Evolutionary conservation across 2,888 invertebrate species (phyloP).

Genomic region (Drosophila borborema): DNA sequence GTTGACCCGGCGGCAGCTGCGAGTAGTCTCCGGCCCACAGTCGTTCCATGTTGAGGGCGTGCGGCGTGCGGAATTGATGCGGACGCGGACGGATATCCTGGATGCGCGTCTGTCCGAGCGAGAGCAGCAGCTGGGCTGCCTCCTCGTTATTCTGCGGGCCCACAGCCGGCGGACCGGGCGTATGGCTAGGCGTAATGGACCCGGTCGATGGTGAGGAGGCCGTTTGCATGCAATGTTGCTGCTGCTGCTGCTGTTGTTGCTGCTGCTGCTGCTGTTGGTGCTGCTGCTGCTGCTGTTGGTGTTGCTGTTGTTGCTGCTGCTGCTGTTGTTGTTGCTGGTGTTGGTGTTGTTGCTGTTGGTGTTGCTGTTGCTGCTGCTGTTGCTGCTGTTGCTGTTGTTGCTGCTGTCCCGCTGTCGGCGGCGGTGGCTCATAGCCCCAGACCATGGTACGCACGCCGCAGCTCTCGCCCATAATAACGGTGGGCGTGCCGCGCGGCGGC

Average conservation of each 20-base stretch:
- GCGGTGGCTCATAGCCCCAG: conserved; percentile 87
- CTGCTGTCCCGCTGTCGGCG: conserved; percentile 74
- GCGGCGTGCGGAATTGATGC: conserved; percentile 86
- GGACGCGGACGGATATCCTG: conserved; percentile 85
- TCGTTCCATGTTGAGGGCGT: conserved; percentile 95
- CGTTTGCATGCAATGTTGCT: conserved; percentile 79
- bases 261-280: conserved; percentile 54
- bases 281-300: conserved; percentile 62
- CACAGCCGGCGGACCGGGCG: conserved; percentile 83
- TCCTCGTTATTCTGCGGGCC: conserved; percentile 87
- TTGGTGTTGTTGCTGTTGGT: conserved; percentile 57
- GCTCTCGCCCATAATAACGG: conserved; percentile 97
- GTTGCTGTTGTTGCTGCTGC: conserved; percentile 53
- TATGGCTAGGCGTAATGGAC: conserved; percentile 83
- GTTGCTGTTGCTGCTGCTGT: conserved; percentile 61
- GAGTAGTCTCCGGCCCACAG: conserved; percentile 95
- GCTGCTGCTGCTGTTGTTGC: conserved; percentile 49
- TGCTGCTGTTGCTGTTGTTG: conserved; percentile 63
- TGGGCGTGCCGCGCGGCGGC: conserved; percentile 89
- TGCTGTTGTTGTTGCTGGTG: conserved; percentile 47
- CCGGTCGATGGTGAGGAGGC: conserved; percentile 86
- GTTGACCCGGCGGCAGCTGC: conserved; percentile 92
- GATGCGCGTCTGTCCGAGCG: conserved; percentile 90
- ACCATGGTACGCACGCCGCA: conserved; percentile 93
- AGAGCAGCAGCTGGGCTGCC: conserved; percentile 90